Evolutionary conservation across 2,797 vertebrate genomes (phyloP), one percentile per base, ranked within the genome.

Genomic region (Sibirionetta formosa): DNA sequence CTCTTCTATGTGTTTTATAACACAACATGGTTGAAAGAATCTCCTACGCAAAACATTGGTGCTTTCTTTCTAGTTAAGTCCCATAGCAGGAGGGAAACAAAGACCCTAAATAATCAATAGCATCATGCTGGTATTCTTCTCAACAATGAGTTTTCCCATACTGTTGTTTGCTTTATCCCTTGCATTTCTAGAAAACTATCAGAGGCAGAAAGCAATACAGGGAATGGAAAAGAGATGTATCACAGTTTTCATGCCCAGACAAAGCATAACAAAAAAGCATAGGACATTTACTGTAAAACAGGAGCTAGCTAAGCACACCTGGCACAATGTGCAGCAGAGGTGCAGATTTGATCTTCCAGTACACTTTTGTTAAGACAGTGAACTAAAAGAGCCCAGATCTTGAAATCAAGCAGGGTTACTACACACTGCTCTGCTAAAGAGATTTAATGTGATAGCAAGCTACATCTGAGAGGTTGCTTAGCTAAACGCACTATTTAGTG

Each of bases 261-360:
- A 8, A 19, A 19, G 14, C 0, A 0, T 7, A 8, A 53, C 2
- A 13, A 38, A 19, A 40, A 4, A 40, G 11, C 0, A 0, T 1
- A 29, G 14, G 35, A 33, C 6, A 26, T 54, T 40, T 22, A 26
- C 31, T 22, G 7, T 23, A 17, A 53, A 14, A 23, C 5, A 5
- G 3, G 51, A 42, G 23, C 8, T 23, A 6, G 18, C 20, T 0
- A 0, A 51, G 22, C 14, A 35, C 10, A 3, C 26, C 26, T 29
- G 5, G 12, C 2, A 9, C 19, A 15, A 11, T 17, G 6, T 3
- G 7, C 8, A 50, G 29, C 14, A 10, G 13, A 51, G 11, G 5
- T 8, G 1, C 6, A 46, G 1, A 7, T 14, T 48, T 19, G 29
- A 4, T 11, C 22, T 36, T 33, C 10, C 5, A 61, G 10, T 27